Evolutionary conservation across 1,140 invertebrate species (phyloP), one percentile per base, ranked within the genome.

Genomic region (Drosophila navojoa): DNA sequence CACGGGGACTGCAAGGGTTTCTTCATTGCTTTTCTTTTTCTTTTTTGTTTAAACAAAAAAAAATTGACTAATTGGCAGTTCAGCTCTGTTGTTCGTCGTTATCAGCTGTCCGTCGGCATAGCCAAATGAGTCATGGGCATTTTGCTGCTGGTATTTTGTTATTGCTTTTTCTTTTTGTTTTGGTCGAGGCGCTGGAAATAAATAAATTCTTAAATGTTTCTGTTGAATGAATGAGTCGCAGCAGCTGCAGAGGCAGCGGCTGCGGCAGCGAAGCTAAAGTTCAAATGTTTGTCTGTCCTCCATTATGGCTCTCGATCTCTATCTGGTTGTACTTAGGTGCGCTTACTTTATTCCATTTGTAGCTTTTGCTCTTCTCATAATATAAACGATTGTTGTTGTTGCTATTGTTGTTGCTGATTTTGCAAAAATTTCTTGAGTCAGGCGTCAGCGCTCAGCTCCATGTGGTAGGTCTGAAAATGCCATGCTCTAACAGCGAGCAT

Each of bases 61-160:
- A 73, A 79, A 81, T 87, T 86, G 63, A 70, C 67, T 79, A 87
- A 87, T 86, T 87, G 79, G 35, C 38, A 61, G 32, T 57, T 60
- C 35, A 61, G 32, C 52, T 64, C 13, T 72, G 50, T 15, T 5
- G n/a, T 19, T 22, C 35, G 38, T 15, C 35, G 38, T 74, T 67
- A 57, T 68, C 61, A 70, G 75, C 45, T 54, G 62, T 55, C 27
- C 40, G 32, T 42, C 11, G 29, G 35, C 15, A n/a, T 13, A 22
- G 47, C 13, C 5, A 25, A 47, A 38, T 67, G 63, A 72, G 22
- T 72, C 63, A 60, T 63, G 63, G 67, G 47, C 45, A 60, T 63
- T 67, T 53, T 59, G 3, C 16, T 45, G 42, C 6, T 67, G 2
- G 3, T 44, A n/a, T 6, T 19, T 45, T 45, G 4, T 60, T 68